Percentiles rank a stretch among this genome's conserved stretches.
These are phyloP conservation scores for Lucinisca nassula DNA, from an alignment of 2,888 invertebrate genomes.

Conservation along the genomic window DNA sequence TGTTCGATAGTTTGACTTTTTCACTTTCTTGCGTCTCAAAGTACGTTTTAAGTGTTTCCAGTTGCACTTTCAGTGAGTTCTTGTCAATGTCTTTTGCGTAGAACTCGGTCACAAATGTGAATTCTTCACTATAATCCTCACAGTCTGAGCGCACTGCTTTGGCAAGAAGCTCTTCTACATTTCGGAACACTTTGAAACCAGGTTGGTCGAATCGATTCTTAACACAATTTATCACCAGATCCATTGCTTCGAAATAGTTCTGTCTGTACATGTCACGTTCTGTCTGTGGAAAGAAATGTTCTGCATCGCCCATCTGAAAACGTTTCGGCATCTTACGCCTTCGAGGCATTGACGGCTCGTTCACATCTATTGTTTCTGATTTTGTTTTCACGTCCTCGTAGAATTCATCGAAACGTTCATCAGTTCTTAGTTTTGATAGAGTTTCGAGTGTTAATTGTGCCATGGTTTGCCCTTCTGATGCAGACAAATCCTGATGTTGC, in stretches of 20 bases:
- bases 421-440: conserved; percentile 14
- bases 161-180: conserved; percentile 39
- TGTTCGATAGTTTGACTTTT: neutral
- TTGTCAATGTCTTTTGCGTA: conserved; percentile 21
- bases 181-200: conserved; percentile 33
- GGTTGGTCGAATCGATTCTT: conserved; percentile 47
- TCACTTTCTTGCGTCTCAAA: neutral
- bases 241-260: conserved; percentile 49
- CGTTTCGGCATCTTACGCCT: conserved; percentile 45
- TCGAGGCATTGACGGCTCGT: conserved; percentile 37
- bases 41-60: conserved; percentile 3
- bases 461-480: conserved; percentile 45
- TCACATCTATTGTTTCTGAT: conserved; percentile 27
- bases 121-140: neutral
- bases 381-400: conserved; percentile 27
- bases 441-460: conserved; percentile 15
- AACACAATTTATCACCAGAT: conserved; percentile 31
- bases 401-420: conserved; percentile 27
- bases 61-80: neutral
- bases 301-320: conserved; percentile 13
- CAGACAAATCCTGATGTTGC: conserved; percentile 50
- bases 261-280: conserved; percentile 36
- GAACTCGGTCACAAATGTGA: neutral
- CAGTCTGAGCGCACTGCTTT: neutral
- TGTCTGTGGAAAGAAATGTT: conserved; percentile 17